Evolutionary conservation across 1,140 invertebrate genomes (phyloP).

Genomic region (Acyrthosiphon pisum): DNA sequence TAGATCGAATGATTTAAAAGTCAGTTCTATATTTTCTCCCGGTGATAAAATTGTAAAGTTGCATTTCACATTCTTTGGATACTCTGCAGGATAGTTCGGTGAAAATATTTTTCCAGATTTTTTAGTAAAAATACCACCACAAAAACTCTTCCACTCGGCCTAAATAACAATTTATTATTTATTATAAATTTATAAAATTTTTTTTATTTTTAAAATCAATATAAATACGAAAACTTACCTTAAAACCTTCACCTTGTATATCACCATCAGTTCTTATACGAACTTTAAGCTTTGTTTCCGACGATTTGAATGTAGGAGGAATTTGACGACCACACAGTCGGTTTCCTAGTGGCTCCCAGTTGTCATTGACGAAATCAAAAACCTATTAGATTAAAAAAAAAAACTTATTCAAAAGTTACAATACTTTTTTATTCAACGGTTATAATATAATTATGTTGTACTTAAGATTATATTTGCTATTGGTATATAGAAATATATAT

Average conservation of each 20-base stretch:
- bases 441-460: neutral
- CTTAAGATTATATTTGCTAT: neutral
- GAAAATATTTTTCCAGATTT: constrained; percentile 33
- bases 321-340: constrained; percentile 75
- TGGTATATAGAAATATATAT: neutral
- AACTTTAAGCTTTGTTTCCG: constrained; percentile 72
- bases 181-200: neutral
- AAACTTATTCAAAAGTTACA: neutral
- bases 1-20: constrained; percentile 31
- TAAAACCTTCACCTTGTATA: constrained; percentile 76
- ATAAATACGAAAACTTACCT: constrained; percentile 62
- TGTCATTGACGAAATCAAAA: constrained; percentile 64
- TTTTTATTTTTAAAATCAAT: neutral
- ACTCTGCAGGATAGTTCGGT: neutral
- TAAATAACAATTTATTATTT: neutral
- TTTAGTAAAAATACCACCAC: constrained; percentile 28
- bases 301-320: constrained; percentile 71
- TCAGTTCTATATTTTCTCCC: neutral
- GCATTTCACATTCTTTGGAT: neutral
- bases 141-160: constrained; percentile 27
- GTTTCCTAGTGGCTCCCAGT: constrained; percentile 67
- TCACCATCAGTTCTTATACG: constrained; percentile 74
- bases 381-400: constrained; percentile 59
- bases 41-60: neutral
- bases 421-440: neutral